phyloP scores from a whole-genome alignment of 2,888 invertebrate genomes.

The Plebejus melissa region DNA sequence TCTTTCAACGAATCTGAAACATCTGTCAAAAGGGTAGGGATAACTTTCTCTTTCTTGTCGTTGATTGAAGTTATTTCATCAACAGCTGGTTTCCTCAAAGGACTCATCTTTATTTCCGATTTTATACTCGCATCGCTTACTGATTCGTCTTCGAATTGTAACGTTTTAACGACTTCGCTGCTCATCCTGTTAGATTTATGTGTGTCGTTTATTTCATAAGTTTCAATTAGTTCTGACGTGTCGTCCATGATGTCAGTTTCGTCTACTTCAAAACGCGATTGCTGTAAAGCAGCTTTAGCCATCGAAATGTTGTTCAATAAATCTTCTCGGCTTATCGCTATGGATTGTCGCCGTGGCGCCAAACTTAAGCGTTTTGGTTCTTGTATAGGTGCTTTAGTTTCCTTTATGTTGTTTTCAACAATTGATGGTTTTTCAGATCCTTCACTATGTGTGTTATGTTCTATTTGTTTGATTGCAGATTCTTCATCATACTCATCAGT shows the following conservation, averaged over 20 bases:
- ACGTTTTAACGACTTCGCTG: constrained; percentile 59
- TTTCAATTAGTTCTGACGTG: constrained; percentile 37
- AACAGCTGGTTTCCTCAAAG: constrained; percentile 55
- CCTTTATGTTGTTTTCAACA: constrained; percentile 28
- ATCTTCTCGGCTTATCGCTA: constrained; percentile 54
- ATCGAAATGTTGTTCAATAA: constrained; percentile 56
- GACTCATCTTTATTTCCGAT: constrained; percentile 41
- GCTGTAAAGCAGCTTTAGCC: constrained; percentile 54
- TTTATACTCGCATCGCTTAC: constrained; percentile 42
- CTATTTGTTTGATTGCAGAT: constrained; percentile 12
- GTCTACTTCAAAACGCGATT: constrained; percentile 48
- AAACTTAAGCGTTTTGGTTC: constrained; percentile 45
- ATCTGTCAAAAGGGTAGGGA: constrained; percentile 56
- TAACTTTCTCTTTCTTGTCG: constrained; percentile 53
- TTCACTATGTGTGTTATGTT: background rate
- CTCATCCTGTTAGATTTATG: constrained; percentile 44
- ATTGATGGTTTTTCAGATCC: constrained; percentile 30
- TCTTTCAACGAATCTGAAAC: constrained; percentile 58
- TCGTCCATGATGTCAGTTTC: constrained; percentile 46
- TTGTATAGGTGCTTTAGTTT: background rate
- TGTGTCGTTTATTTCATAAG: constrained; percentile 32
- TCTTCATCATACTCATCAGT: constrained; percentile 45
- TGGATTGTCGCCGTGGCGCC: constrained; percentile 48
- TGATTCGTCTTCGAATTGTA: constrained; percentile 62
- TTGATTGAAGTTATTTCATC: constrained; percentile 51